A percentile compares a stretch with the other conserved stretches of the same genome.
phyloP scores from a whole-genome alignment of 2,888 invertebrate species.

The Ernsta delagoae region DNA sequence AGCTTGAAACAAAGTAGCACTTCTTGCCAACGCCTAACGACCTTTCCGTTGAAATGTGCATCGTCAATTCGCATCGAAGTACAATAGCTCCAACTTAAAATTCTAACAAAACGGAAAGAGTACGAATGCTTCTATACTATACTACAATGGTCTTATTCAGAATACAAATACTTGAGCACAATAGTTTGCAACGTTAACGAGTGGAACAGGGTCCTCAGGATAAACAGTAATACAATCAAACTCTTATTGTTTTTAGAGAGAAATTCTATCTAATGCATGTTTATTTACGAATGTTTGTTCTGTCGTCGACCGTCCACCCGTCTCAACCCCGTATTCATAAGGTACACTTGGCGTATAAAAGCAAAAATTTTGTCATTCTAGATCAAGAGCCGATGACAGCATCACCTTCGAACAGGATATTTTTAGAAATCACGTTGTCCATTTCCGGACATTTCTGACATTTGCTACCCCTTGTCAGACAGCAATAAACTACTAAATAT shows the following conservation, averaged over 20 bases:
- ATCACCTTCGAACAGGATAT: too few relatives aligned
- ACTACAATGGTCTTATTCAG: constrained; percentile 21
- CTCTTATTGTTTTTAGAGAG: constrained; percentile 32
- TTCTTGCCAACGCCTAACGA: constrained; percentile 26
- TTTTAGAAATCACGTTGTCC: too few relatives aligned
- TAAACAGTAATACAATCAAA: constrained; percentile 36
- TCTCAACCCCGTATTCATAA: too few relatives aligned
- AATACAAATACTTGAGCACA: constrained; percentile 34
- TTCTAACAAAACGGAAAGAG: too few relatives aligned
- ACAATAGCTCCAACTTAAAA: too few relatives aligned
- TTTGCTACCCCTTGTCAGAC: too few relatives aligned
- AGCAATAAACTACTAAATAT: too few relatives aligned
- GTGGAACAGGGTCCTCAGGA: too few relatives aligned
- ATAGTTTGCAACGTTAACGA: constrained; percentile 31
- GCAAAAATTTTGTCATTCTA: too few relatives aligned
- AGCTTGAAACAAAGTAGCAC: constrained; percentile 12
- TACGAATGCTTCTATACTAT: constrained; percentile 23
- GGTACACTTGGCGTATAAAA: too few relatives aligned
- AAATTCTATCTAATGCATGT: constrained; percentile 35
- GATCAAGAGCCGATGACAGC: too few relatives aligned
- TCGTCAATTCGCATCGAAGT: constrained; percentile 13
- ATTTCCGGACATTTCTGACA: too few relatives aligned
- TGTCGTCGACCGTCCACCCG: constrained; percentile 12
- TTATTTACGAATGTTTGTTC: constrained; percentile 44
- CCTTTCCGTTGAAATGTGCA: constrained; percentile 24